Percentiles rank a stretch among this genome's conserved stretches.
Conservation (phyloP, 64 coral and sea anemone genomes). For the Porites lutea region DNA sequence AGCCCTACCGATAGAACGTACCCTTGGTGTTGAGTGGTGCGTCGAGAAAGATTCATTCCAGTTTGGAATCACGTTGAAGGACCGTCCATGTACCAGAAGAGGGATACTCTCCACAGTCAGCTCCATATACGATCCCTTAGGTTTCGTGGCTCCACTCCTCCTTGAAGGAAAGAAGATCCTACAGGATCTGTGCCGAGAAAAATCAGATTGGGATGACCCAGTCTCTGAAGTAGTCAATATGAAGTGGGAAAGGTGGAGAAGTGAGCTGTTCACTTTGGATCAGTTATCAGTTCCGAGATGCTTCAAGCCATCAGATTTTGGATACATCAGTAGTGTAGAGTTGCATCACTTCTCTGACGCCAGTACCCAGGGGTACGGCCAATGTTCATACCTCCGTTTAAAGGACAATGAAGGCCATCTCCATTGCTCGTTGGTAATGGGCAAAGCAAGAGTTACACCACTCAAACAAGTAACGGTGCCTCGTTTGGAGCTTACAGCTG, state of each 20-base stretch:
- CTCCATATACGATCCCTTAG: too few species aligned
- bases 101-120: background rate
- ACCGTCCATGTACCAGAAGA: too few species aligned
- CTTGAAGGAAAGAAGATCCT: too few species aligned
- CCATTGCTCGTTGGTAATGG: background rate
- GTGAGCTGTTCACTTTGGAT: too few species aligned
- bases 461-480: background rate
- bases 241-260: slow-evolving; percentile 2
- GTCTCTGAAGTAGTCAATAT: background rate
- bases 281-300: too few species aligned
- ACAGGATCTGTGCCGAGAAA: too few species aligned
- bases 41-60: background rate
- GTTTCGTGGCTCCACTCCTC: too few species aligned
- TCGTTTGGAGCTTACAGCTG: background rate
- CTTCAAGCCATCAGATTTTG: background rate
- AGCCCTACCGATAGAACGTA: too few species aligned
- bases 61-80: background rate
- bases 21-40: too few species aligned
- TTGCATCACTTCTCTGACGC: background rate
- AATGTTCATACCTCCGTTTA: background rate
- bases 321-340: background rate
- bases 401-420: background rate
- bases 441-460: background rate
- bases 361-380: background rate
- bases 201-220: too few species aligned